A percentile compares a stretch with the other conserved stretches of the same genome.
Evolutionary conservation across 2,888 invertebrate genomes (phyloP).

Genomic region (Scrobipalpa atriplicella): DNA sequence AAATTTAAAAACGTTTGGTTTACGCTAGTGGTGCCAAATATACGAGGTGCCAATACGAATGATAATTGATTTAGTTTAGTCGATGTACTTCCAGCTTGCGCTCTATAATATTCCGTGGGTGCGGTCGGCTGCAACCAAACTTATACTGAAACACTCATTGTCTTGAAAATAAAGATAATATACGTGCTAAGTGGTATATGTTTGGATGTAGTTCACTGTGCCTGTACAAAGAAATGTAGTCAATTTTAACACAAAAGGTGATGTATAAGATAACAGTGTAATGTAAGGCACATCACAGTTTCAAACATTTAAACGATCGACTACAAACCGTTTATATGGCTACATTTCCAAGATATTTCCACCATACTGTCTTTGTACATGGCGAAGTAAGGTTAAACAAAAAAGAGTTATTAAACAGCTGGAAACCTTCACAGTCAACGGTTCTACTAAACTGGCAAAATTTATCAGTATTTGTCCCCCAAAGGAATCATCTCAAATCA

Average conservation of each 20-base stretch:
- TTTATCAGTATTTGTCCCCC: too few relatives aligned
- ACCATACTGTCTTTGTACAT: not conserved
- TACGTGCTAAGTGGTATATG: not conserved
- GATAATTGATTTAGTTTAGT: conserved; percentile 30
- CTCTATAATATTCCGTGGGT: conserved; percentile 15
- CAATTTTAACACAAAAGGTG: not conserved
- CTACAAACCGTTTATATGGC: too few relatives aligned
- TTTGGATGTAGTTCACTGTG: conserved; percentile 1
- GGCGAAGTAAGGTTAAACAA: not conserved
- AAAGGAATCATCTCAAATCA: too few relatives aligned
- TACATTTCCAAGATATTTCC: not conserved
- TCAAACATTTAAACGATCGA: too few relatives aligned
- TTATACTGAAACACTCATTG: not conserved
- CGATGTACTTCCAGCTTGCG: conserved; percentile 36
- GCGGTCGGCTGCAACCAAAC: not conserved
- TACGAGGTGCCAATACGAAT: conserved; percentile 67
- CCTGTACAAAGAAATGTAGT: conserved; percentile 8
- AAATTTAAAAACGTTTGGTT: conserved; percentile 44
- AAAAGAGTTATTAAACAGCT: not conserved
- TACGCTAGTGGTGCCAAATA: conserved; percentile 74
- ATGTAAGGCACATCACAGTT: too few relatives aligned
- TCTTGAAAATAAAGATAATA: not conserved
- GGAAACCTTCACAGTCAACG: not conserved
- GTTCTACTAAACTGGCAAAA: too few relatives aligned
- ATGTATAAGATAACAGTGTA: too few relatives aligned